Evolutionary conservation across 2,113 vertebrate species (phyloP).

Genomic region (Tor tambroides): DNA sequence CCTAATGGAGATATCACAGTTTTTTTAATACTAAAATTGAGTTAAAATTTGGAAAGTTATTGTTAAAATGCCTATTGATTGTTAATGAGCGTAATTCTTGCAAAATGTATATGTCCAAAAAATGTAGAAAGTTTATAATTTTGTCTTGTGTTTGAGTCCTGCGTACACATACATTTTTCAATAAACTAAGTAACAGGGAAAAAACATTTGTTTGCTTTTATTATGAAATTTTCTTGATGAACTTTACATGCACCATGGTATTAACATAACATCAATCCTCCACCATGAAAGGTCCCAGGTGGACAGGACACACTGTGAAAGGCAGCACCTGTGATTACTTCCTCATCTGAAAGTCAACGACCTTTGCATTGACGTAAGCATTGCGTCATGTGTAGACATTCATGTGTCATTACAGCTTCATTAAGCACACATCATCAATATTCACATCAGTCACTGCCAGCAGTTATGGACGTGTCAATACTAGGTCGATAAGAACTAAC

Average conservation of each 20-base stretch:
- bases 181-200: too few species aligned
- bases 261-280: not conserved
- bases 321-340: not conserved
- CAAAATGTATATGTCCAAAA: too few species aligned
- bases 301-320: not conserved
- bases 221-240: not conserved
- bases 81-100: too few species aligned
- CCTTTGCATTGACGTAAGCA: conserved; percentile 5
- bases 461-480: conserved; percentile 23
- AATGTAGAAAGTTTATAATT: too few species aligned
- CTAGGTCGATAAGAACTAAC: not conserved
- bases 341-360: conserved; percentile 24
- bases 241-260: not conserved
- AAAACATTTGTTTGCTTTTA: too few species aligned
- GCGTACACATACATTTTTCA: too few species aligned
- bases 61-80: too few species aligned
- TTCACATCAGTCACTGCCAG: conserved; percentile 33
- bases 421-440: conserved; percentile 19
- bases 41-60: too few species aligned
- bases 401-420: conserved; percentile 13
- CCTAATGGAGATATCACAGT: too few species aligned
- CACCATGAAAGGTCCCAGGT: not conserved
- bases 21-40: too few species aligned
- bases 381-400: conserved; percentile 14
- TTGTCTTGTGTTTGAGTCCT: too few species aligned